Evolutionary conservation across 2,888 invertebrate genomes (phyloP), one percentile per base, ranked within the genome.

Genomic region (Cantharis lateralis): DNA sequence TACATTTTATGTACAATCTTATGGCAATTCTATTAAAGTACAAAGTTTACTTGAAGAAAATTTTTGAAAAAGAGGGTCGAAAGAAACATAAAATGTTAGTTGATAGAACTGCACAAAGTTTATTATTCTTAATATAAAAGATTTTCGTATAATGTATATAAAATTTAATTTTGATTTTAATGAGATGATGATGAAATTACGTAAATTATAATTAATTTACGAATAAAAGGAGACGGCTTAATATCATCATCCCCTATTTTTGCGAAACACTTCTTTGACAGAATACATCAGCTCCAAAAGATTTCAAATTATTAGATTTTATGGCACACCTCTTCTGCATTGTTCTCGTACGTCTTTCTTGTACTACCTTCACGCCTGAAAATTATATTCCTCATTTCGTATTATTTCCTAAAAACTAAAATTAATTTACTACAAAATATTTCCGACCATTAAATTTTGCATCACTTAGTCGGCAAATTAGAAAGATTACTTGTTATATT

Each of bases 191-290:
- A 20, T 66, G 20, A 66, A 66, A 66, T 20, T 66, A 66, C 20
- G 20, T 16, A 66, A 66, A 66, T 20, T 66, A 66, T 66, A 20
- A 66, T 66, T 20, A 66, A 66, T 66, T 66, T 66, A 20, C 9
- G 16, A 18, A 61, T 24, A 72, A 72, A 72, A 66, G 72, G n/a
- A 15, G 48, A 9, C 15, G 15, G 13, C n/a, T 66, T 66, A 15
- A 62, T 24, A 48, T 10, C 24, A 16, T 69, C 62, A 73, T 73
- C 62, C 69, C n/a, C 48, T 13, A 28, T 73, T 73, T 73, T 73
- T 15, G 68, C 62, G 68, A 68, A 73, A 73, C 24, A 68, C 62
- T 28, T 20, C 73, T 73, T 73, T 73, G 73, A 68, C 73, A 73
- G 73, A 11, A 13, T 68, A 68, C 61, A 66, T 72, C 72, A 68